Conservation (phyloP, 2,888 invertebrate genomes). For the Pyrgus malvae region DNA sequence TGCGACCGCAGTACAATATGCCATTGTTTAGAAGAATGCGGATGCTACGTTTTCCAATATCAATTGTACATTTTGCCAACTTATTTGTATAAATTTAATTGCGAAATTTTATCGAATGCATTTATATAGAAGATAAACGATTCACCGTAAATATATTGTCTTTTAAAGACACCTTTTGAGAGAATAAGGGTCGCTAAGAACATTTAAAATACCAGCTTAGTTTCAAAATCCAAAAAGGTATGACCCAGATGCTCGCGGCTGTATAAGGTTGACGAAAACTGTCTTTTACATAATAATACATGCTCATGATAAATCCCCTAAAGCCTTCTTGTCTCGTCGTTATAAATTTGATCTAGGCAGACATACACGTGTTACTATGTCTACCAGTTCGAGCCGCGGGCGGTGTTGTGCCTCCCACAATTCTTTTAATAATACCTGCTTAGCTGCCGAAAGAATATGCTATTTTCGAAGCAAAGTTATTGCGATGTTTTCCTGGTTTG, state of each 20-base stretch:
- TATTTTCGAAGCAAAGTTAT: too few species aligned
- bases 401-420: neutral
- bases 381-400: neutral
- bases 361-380: neutral
- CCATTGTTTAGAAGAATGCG: slow-evolving; percentile 28
- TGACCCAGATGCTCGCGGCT: neutral
- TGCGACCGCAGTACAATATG: slow-evolving; percentile 24
- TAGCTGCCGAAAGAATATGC: too few species aligned
- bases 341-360: neutral
- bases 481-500: neutral
- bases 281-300: too few species aligned
- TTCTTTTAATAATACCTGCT: neutral
- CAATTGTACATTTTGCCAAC: neutral
- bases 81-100: neutral
- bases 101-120: neutral
- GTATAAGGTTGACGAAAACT: neutral
- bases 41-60: slow-evolving; percentile 12
- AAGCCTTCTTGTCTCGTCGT: neutral
- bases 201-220: neutral
- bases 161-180: neutral
- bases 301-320: neutral
- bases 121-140: neutral
- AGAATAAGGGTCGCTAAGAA: neutral
- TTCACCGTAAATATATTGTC: neutral
- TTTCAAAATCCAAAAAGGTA: slow-evolving; percentile 1